Evolutionary conservation across 2,888 invertebrate species (phyloP).

Genomic region (Drosophila engyochracea): DNA sequence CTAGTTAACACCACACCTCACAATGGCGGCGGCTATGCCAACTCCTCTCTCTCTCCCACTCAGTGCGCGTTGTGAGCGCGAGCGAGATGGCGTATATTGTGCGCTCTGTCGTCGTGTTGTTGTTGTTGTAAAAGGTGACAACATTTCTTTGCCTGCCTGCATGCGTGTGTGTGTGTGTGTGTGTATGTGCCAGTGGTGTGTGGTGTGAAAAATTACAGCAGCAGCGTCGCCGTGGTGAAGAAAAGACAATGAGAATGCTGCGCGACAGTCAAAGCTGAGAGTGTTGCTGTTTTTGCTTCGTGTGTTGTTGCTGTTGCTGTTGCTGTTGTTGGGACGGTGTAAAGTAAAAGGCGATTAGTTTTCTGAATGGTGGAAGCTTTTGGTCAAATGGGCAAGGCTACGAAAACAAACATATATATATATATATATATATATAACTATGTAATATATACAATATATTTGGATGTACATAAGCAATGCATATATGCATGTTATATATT

Average conservation of each 20-base stretch:
- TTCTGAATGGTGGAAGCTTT: conserved; percentile 20
- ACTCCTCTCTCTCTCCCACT: conserved; percentile 46
- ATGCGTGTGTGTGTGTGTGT: conserved; percentile 25
- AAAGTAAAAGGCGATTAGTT: conserved; percentile 64
- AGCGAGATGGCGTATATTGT: conserved; percentile 57
- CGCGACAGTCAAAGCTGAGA: conserved; percentile 31
- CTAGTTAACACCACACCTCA: conserved; percentile 77
- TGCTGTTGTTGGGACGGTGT: conserved; percentile 24
- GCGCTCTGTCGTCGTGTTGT: conserved; percentile 22
- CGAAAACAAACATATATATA: not conserved
- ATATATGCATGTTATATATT: not conserved
- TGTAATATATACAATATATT: not conserved
- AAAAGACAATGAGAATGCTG: conserved; percentile 70
- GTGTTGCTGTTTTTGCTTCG: conserved; percentile 27
- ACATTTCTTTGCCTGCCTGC: conserved; percentile 55
- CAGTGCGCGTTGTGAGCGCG: conserved; percentile 46
- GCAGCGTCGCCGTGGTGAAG: conserved; percentile 70
- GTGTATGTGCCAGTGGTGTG: conserved; percentile 26
- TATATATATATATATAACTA: not conserved
- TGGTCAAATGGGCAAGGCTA: conserved; percentile 16
- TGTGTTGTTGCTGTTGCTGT: conserved; percentile 6
- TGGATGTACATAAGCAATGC: not conserved
- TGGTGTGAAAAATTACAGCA: conserved; percentile 78
- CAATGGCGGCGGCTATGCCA: conserved; percentile 73
- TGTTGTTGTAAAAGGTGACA: conserved; percentile 77